Evolutionary conservation across 2,888 invertebrate genomes (phyloP).

Genomic region (Hyposoter didymator): DNA sequence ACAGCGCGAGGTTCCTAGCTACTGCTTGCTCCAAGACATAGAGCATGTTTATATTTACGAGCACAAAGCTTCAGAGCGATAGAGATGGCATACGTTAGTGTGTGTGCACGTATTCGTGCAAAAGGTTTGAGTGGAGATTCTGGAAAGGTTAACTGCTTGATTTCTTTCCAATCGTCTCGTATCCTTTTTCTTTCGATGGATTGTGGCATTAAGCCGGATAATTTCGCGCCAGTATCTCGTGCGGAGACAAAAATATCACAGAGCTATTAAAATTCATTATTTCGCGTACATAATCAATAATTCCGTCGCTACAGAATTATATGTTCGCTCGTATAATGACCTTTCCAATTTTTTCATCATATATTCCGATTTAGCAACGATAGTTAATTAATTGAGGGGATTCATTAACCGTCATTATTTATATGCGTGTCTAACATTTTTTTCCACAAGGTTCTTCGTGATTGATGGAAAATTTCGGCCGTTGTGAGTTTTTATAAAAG

Average conservation of each 20-base stretch:
- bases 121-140: conserved; percentile 71
- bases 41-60: conserved; percentile 57
- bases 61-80: conserved; percentile 63
- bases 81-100: conserved; percentile 54
- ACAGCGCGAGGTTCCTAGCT: conserved; percentile 29
- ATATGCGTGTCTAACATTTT: background rate
- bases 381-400: background rate
- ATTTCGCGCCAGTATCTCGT: background rate
- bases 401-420: background rate
- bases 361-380: no score
- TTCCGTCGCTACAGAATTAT: background rate
- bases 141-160: conserved; percentile 73
- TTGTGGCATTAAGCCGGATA: conserved; percentile 16
- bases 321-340: background rate
- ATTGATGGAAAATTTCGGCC: background rate
- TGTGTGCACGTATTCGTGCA: conserved; percentile 40
- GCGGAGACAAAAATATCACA: conserved; percentile 1
- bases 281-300: background rate
- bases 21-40: conserved; percentile 36
- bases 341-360: no score
- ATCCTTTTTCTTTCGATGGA: conserved; percentile 36
- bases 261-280: background rate
- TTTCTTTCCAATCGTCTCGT: conserved; percentile 49
- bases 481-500: background rate
- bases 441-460: background rate